Percentiles rank a stretch among this genome's conserved stretches.
Conservation (phyloP, 2,888 invertebrate genomes). For the Drosophila lacicola region DNA sequence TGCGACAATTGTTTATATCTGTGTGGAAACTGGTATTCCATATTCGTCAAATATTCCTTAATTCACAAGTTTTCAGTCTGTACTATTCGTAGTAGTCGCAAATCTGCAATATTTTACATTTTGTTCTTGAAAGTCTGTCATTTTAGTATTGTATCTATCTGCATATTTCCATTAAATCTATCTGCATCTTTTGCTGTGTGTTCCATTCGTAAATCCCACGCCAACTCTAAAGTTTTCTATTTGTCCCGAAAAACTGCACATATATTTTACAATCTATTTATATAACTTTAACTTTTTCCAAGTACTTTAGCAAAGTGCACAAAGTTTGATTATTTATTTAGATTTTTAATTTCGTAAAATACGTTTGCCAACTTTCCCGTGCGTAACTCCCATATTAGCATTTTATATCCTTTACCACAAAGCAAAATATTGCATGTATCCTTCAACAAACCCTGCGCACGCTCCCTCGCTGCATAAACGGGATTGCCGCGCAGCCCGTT, state of each 20-base stretch:
- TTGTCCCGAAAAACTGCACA: no score
- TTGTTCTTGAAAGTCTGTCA: not conserved
- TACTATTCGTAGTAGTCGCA: not conserved
- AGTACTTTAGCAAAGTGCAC: no score
- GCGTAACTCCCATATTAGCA: not conserved
- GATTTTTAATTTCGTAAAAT: not conserved
- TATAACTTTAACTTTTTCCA: no score
- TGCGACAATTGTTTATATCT: no score
- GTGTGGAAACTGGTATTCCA: no score
- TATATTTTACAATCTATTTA: no score
- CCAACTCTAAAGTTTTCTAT: not conserved
- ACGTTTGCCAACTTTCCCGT: not conserved
- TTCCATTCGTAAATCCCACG: no score
- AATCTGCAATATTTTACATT: not conserved
- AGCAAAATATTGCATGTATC: slow-evolving; percentile 1
- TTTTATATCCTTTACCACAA: slow-evolving; percentile 2
- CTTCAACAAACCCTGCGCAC: slow-evolving; percentile 32
- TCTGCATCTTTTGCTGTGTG: no score
- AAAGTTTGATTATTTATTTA: not conserved
- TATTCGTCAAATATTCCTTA: no score
- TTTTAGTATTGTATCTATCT: no score
- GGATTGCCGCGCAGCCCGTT: slow-evolving; percentile 22
- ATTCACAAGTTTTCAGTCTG: no score
- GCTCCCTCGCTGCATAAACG: slow-evolving; percentile 14
- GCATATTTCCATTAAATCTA: no score